Evolutionary conservation across 2,888 invertebrate species (phyloP).

Genomic region (Abrostola triplasia): DNA sequence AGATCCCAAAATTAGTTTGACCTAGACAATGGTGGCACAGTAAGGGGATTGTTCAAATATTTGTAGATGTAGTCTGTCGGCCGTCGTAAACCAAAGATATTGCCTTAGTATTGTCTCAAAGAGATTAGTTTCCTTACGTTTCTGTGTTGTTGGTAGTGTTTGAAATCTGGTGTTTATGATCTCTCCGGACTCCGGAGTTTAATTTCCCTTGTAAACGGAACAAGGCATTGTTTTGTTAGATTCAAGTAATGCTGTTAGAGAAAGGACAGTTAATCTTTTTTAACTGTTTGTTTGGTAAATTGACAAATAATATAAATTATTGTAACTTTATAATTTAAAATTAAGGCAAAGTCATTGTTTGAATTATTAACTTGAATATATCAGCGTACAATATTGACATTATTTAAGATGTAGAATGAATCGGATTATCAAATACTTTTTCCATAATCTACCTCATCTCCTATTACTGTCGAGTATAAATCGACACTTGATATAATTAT

Average conservation of each 20-base stretch:
- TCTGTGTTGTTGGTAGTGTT: slow-evolving; percentile 67
- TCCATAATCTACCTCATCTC: neutral
- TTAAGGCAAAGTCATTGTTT: no score
- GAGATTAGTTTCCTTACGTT: slow-evolving; percentile 83
- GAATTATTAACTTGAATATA: no score
- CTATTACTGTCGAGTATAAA: slow-evolving; percentile 14
- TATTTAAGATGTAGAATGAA: no score
- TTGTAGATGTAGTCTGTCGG: slow-evolving; percentile 78
- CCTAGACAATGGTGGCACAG: slow-evolving; percentile 80
- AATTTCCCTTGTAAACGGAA: neutral
- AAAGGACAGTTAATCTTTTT: no score
- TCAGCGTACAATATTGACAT: no score
- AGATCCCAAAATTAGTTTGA: slow-evolving; percentile 83
- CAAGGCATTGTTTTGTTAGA: neutral
- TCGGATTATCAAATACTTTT: no score
- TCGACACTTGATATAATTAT: slow-evolving; percentile 20
- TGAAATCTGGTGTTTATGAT: slow-evolving; percentile 51
- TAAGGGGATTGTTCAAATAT: slow-evolving; percentile 81
- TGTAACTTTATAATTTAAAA: no score
- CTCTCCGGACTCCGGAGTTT: slow-evolving; percentile 7
- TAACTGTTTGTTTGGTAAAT: no score
- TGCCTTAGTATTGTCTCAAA: slow-evolving; percentile 83
- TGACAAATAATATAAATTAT: no score
- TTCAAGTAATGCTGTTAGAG: slow-evolving; percentile 7
- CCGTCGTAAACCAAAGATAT: slow-evolving; percentile 85